Base-by-base conservation (phyloP, 2,113 vertebrate genomes). In the Aptenodytes patagonicus region DNA sequence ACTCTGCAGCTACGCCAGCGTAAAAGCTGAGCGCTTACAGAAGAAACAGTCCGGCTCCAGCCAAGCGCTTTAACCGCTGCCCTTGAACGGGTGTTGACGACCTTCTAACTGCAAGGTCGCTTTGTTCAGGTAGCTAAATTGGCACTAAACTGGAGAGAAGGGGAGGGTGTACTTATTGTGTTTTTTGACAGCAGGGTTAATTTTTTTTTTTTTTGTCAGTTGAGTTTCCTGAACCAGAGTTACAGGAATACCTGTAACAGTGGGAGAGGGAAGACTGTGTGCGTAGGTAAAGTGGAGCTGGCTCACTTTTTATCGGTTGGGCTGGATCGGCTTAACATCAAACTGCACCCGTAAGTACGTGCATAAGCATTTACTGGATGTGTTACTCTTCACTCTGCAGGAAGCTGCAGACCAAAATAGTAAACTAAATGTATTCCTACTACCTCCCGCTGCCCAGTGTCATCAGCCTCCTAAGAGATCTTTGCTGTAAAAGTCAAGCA, bases 221-320 rank as follows among this genome's bases (percentile, higher is more conserved):
- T 58, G 38, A n/a, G 13, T 64, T 89, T 75, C 60, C 87, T 51
- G 72, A 54, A 72, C 22, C 4, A 6, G 25, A 44, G n/a, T 31
- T 66, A 61, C 10, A 76, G 25, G 18, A 69, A 49, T 52, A 68
- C 4, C 20, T 61, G 12, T 51, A 73, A 21, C 32, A 24, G 15
- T 8, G 32, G 24, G 20, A 87, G 52, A 51, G 44, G 25, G 62
- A 77, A 86, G 38, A 71, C 1, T 7, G 34, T 62, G 22, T 42
- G 38, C 1, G 1, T 2, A 58, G 55, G 69, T n/a, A 4, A 36
- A 65, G 4, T 15, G 44, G 21, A 78, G 20, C 34, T 0, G 11
- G 54, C 22, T 70, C 75, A 57, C 28, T 9, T 76, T 65, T 51
- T 38, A 38, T 22, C n/a, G 64, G 11, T 17, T 47, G 17, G 44